Evolutionary conservation across 2,888 invertebrate species (phyloP).

Genomic region (Willowsia nigromaculata): DNA sequence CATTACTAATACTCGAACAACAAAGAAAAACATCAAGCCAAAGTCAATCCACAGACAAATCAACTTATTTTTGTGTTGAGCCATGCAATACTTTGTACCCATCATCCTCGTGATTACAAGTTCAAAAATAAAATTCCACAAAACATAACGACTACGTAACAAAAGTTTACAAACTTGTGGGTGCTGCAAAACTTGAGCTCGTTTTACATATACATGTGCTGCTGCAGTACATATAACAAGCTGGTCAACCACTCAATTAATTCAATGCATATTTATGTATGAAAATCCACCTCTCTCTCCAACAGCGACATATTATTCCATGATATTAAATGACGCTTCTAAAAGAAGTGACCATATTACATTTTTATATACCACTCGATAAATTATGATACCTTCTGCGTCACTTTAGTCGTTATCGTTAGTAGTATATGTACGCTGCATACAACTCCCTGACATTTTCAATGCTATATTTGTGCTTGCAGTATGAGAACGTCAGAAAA

Average conservation of each 20-base stretch:
- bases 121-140: conserved; percentile 30
- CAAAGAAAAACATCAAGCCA: neutral
- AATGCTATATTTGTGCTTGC: neutral
- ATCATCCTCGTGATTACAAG: neutral
- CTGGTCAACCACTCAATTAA: neutral
- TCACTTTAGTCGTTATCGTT: neutral
- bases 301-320: neutral
- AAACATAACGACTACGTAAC: neutral
- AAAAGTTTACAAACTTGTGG: neutral
- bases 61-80: neutral
- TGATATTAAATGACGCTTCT: neutral
- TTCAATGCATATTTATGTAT: neutral
- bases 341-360: neutral
- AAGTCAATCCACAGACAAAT: conserved; percentile 41
- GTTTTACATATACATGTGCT: neutral
- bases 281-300: too few relatives aligned
- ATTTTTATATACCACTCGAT: neutral
- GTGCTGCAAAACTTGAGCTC: too few relatives aligned
- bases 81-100: neutral
- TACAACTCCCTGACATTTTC: conserved; percentile 11
- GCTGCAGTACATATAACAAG: neutral
- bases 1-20: conserved; percentile 10
- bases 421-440: neutral
- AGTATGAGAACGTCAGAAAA: conserved; percentile 12
- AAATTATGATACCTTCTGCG: neutral